Conservation (phyloP, 1,140 invertebrate species). For the Drosophila azteca region DNA sequence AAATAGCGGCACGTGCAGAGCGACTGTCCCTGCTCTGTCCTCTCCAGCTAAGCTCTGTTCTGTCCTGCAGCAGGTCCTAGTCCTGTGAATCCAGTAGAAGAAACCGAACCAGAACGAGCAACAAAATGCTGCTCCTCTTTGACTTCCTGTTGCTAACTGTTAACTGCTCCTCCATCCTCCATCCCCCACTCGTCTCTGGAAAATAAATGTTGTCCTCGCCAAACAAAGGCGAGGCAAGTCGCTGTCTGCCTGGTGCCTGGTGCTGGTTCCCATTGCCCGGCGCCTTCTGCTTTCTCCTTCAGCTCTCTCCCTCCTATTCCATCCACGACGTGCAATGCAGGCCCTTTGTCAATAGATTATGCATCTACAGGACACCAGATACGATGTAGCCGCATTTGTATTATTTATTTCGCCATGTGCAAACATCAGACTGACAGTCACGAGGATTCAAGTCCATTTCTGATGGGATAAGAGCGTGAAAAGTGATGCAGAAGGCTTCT, state of each 20-base stretch:
- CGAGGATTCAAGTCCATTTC: too few relatives aligned
- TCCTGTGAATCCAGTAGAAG: neutral
- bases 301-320: neutral
- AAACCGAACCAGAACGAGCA: constrained; percentile 5
- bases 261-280: too few relatives aligned
- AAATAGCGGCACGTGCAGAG: constrained; percentile 79
- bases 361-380: constrained; percentile 49
- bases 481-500: too few relatives aligned
- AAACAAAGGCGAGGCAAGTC: constrained; percentile 65
- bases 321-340: constrained; percentile 24
- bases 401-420: constrained; percentile 46
- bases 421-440: neutral
- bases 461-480: neutral
- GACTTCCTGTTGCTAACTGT: neutral
- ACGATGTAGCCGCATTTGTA: constrained; percentile 30
- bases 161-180: neutral
- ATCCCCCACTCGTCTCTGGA: constrained; percentile 17
- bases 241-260: neutral
- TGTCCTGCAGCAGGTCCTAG: neutral
- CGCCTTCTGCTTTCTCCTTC: neutral
- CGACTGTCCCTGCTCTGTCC: constrained; percentile 5
- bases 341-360: constrained; percentile 71
- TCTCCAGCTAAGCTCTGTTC: neutral
- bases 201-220: constrained; percentile 70
- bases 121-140: constrained; percentile 26